Evolutionary conservation across 2,888 invertebrate species (phyloP).

Genomic region (Platycnemis pennipes): DNA sequence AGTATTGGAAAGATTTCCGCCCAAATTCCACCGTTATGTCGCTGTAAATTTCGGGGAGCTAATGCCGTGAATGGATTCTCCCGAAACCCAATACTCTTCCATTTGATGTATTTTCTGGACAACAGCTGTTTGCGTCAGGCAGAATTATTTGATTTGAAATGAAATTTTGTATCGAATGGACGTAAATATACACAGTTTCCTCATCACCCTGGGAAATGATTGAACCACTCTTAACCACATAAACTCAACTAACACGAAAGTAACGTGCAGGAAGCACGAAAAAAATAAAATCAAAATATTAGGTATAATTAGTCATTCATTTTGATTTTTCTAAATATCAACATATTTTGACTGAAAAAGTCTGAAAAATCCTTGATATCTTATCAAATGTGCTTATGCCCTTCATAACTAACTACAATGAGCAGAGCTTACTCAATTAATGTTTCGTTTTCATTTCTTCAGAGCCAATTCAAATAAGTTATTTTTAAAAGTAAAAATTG

Average conservation of each 20-base stretch:
- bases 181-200: background rate
- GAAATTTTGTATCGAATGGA: background rate
- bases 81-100: background rate
- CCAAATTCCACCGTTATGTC: background rate
- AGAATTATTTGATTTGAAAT: background rate
- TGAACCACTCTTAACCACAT: background rate
- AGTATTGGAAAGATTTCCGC: constrained; percentile 26
- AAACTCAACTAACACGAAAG: background rate
- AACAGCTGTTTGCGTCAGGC: background rate
- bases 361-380: no score
- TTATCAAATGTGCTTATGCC: no score
- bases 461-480: no score
- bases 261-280: background rate
- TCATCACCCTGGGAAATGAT: background rate
- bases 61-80: constrained; percentile 32
- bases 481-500: no score
- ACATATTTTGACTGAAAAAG: no score
- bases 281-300: no score
- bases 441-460: no score
- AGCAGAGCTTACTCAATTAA: no score
- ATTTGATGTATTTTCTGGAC: constrained; percentile 8
- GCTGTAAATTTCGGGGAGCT: background rate
- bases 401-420: no score
- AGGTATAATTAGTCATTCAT: no score
- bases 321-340: no score